Conservation (phyloP, 2,888 invertebrate species). For the Plutella xylostella region DNA sequence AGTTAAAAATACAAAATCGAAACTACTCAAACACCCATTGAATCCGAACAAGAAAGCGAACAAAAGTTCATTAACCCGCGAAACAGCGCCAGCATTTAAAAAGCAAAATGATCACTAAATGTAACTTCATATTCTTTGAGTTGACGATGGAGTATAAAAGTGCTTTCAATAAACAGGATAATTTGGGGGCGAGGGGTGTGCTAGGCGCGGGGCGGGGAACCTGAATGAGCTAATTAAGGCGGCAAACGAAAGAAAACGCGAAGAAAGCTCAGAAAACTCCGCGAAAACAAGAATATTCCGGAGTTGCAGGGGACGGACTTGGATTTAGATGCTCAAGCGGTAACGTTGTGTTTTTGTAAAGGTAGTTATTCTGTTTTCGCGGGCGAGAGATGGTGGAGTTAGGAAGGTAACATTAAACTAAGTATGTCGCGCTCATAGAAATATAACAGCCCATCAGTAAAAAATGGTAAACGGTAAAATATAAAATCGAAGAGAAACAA, state of each 20-base stretch:
- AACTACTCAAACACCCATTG: too few species aligned
- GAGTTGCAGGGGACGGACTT: constrained; percentile 3
- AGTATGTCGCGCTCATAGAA: too few species aligned
- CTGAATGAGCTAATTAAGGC: constrained; percentile 69
- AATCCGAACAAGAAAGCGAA: neutral
- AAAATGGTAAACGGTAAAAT: too few species aligned
- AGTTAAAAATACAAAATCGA: too few species aligned
- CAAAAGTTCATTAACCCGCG: constrained; percentile 3
- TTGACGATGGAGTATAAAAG: constrained; percentile 59
- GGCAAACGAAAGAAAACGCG: constrained; percentile 63
- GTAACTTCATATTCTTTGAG: constrained; percentile 42
- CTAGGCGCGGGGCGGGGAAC: constrained; percentile 16
- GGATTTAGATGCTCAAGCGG: neutral
- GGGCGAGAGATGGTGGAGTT: too few species aligned
- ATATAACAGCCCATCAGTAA: too few species aligned
- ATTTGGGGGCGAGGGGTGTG: constrained; percentile 35
- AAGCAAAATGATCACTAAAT: constrained; percentile 48
- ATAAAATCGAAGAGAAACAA: too few species aligned
- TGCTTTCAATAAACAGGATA: constrained; percentile 64
- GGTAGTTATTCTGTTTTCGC: too few species aligned
- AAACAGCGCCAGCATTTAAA: constrained; percentile 20
- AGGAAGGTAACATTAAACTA: too few species aligned
- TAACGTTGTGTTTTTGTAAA: neutral
- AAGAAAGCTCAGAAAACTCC: constrained; percentile 65
- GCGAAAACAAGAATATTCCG: constrained; percentile 65